These are phyloP conservation scores for Turritopsis rubra DNA, from an alignment of 30 jellyfish, hydroid and myxozoan genomes.

Conservation along the genomic window DNA sequence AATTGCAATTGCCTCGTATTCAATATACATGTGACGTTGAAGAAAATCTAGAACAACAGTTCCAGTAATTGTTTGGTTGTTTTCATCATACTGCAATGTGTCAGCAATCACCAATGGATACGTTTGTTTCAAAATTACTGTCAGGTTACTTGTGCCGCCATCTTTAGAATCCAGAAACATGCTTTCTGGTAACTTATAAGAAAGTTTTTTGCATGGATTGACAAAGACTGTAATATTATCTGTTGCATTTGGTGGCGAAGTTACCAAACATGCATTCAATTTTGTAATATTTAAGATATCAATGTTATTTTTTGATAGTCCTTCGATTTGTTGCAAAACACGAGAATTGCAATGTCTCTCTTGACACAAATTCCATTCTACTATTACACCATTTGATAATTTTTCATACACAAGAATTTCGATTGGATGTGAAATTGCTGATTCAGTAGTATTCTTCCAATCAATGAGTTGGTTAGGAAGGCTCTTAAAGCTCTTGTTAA, in stretches of 20 bases:
- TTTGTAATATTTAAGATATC: background rate
- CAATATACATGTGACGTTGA: background rate
- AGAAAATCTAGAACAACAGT: conserved; percentile 3
- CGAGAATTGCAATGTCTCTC: background rate
- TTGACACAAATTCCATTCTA: conserved; percentile 10
- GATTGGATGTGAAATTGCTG: background rate
- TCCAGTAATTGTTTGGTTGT: conserved; percentile 9
- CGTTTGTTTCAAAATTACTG: background rate
- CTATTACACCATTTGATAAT: background rate
- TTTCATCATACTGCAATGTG: background rate
- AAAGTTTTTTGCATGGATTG: conserved; percentile 25
- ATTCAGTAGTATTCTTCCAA: background rate
- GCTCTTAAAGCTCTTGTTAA: background rate
- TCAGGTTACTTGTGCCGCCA: conserved; percentile 29
- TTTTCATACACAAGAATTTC: background rate
- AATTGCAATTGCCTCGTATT: conserved; percentile 18
- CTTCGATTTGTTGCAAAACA: conserved; percentile 9
- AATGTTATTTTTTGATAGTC: background rate
- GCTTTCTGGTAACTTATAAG: conserved; percentile 6
- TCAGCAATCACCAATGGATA: conserved; percentile 1
- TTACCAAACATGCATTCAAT: conserved; percentile 2
- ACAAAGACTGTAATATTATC: background rate
- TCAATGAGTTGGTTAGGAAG: background rate
- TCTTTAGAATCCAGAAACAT: conserved; percentile 26
- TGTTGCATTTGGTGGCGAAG: conserved; percentile 21